Evolutionary conservation across 2,888 invertebrate species (phyloP).

Genomic region (Allacma fusca): DNA sequence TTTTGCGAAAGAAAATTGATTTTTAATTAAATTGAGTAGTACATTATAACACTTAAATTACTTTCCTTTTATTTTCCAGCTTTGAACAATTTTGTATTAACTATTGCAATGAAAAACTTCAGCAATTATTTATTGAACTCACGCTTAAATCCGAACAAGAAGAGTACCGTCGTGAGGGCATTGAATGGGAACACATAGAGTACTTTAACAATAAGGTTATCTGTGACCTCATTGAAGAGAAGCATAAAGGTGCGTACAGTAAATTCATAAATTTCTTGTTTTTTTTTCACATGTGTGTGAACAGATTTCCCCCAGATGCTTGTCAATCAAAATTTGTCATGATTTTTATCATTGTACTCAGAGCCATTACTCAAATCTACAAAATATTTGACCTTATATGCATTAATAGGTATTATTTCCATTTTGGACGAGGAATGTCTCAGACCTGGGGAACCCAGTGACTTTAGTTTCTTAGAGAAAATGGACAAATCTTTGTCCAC

Average conservation of each 20-base stretch:
- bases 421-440: slow-evolving; percentile 92
- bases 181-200: slow-evolving; percentile 86
- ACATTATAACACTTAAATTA: no score
- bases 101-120: slow-evolving; percentile 94
- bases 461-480: slow-evolving; percentile 82
- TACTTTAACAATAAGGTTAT: slow-evolving; percentile 95
- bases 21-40: no score
- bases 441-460: slow-evolving; percentile 85
- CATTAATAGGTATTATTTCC: slow-evolving; percentile 78
- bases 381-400: no score
- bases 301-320: no score
- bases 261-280: no score
- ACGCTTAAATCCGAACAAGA: slow-evolving; percentile 92
- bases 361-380: no score
- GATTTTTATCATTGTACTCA: no score
- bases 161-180: slow-evolving; percentile 88
- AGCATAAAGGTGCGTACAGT: slow-evolving; percentile 74
- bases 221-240: slow-evolving; percentile 89
- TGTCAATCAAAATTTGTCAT: no score
- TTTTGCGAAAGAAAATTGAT: not conserved
- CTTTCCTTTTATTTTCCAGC: slow-evolving; percentile 64
- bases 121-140: slow-evolving; percentile 90
- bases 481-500: slow-evolving; percentile 75
- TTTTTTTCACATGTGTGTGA: no score
- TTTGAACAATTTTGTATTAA: slow-evolving; percentile 95